phyloP scores from a whole-genome alignment of 1,140 invertebrate genomes.

The Aphidius gifuensis region DNA sequence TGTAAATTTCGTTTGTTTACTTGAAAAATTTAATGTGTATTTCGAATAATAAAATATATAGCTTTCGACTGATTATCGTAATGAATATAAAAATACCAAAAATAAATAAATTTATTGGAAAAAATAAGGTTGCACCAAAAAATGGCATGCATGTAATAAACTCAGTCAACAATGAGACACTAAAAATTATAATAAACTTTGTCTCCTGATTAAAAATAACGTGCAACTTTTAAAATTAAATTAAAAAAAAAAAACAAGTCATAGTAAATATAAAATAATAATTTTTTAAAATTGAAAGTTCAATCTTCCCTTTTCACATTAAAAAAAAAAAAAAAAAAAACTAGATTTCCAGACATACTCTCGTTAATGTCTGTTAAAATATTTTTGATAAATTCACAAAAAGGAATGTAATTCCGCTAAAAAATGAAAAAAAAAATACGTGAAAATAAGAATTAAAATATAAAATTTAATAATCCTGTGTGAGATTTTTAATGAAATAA shows the following conservation, averaged over 20 bases:
- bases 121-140: neutral
- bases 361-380: slow-evolving; percentile 21
- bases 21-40: too few relatives aligned
- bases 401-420: slow-evolving; percentile 25
- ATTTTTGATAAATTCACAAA: slow-evolving; percentile 29
- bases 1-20: too few relatives aligned
- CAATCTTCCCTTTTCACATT: slow-evolving; percentile 16
- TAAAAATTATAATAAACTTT: neutral
- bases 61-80: slow-evolving; percentile 55
- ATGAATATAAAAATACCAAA: slow-evolving; percentile 28
- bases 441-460: slow-evolving; percentile 10
- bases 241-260: neutral
- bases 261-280: slow-evolving; percentile 18
- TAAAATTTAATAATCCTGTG: neutral
- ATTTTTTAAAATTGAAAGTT: slow-evolving; percentile 21
- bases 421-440: slow-evolving; percentile 24
- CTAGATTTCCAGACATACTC: slow-evolving; percentile 16
- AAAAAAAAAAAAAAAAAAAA: slow-evolving; percentile 5
- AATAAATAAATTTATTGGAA: slow-evolving; percentile 3
- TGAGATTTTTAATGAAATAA: neutral
- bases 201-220: neutral
- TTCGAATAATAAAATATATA: neutral
- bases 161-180: neutral
- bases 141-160: neutral
- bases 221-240: neutral